Evolutionary conservation across 1,140 invertebrate species (phyloP).

Genomic region (Globodera rostochiensis): DNA sequence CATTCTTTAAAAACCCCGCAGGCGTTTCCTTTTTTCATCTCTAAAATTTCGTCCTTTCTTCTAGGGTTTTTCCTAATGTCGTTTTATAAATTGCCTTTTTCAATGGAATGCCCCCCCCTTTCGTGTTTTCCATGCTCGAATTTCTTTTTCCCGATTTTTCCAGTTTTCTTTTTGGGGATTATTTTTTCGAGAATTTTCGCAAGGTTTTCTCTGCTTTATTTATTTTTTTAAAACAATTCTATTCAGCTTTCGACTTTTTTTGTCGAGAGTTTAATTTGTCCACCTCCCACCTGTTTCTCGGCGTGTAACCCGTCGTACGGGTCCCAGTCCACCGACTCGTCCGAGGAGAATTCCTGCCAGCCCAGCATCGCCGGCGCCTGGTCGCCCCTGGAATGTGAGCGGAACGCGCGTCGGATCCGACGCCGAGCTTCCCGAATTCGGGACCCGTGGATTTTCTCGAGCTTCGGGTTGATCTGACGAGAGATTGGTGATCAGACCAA

Average conservation of each 20-base stretch:
- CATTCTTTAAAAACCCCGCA: too few relatives aligned
- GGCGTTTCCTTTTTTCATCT: neutral
- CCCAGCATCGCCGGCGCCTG: slow-evolving; percentile 22
- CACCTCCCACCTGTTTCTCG: slow-evolving; percentile 30
- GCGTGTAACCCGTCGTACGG: slow-evolving; percentile 42
- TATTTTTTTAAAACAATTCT: too few relatives aligned
- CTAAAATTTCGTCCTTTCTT: neutral
- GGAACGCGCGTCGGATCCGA: slow-evolving; percentile 19
- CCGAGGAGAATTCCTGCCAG: slow-evolving; percentile 31
- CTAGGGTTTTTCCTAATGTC: too few relatives aligned
- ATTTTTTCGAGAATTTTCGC: too few relatives aligned
- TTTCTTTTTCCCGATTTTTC: too few relatives aligned
- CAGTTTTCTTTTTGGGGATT: too few relatives aligned
- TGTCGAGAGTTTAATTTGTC: too few relatives aligned
- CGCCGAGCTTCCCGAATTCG: slow-evolving; percentile 21
- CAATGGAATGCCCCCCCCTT: too few relatives aligned
- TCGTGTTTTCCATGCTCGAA: too few relatives aligned
- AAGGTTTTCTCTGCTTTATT: too few relatives aligned
- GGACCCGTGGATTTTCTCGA: slow-evolving; percentile 28
- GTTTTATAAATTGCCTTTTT: too few relatives aligned
- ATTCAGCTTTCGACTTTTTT: too few relatives aligned
- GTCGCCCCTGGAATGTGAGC: slow-evolving; percentile 17
- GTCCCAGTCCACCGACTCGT: slow-evolving; percentile 40
- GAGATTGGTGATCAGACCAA: neutral
- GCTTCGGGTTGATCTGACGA: slow-evolving; percentile 17